Conservation (phyloP, 2,888 invertebrate genomes). For the Calameuta pallipes region DNA sequence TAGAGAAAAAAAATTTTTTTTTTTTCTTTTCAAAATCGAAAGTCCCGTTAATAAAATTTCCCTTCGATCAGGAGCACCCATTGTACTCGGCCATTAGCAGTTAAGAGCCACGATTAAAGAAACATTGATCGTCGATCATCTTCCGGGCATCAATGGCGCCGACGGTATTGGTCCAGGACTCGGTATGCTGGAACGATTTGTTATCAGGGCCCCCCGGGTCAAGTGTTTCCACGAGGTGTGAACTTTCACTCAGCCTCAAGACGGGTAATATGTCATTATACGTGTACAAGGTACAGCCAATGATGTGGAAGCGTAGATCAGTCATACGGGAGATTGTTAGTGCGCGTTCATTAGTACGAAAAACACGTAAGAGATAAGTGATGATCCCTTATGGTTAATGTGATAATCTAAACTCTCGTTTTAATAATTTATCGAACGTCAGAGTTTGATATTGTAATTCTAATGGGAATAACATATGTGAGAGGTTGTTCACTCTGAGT, state of each 20-base stretch:
- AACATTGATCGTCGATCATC: constrained; percentile 52
- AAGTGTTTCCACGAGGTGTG: constrained; percentile 45
- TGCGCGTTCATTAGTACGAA: not conserved
- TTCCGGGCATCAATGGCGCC: constrained; percentile 24
- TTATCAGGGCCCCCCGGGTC: constrained; percentile 52
- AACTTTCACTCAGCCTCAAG: constrained; percentile 7
- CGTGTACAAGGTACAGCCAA: not conserved
- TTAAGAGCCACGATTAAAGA: constrained; percentile 41
- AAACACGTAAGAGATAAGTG: not conserved
- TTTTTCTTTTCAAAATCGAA: not conserved
- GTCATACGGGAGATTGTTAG: not conserved
- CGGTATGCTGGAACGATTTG: constrained; percentile 58
- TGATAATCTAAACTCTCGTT: not conserved
- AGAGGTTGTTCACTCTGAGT: not conserved
- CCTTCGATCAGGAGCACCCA: not conserved
- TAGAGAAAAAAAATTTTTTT: not conserved
- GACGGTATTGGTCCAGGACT: constrained; percentile 30
- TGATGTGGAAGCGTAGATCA: not conserved
- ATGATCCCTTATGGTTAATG: not conserved
- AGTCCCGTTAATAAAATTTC: not conserved
- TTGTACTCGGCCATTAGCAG: constrained; percentile 14
- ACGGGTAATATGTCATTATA: constrained; percentile 3
- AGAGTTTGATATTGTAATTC: not conserved
- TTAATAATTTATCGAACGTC: not conserved
- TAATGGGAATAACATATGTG: not conserved